Conservation (phyloP, 1,140 invertebrate species). For the Heliconius melpomene region DNA sequence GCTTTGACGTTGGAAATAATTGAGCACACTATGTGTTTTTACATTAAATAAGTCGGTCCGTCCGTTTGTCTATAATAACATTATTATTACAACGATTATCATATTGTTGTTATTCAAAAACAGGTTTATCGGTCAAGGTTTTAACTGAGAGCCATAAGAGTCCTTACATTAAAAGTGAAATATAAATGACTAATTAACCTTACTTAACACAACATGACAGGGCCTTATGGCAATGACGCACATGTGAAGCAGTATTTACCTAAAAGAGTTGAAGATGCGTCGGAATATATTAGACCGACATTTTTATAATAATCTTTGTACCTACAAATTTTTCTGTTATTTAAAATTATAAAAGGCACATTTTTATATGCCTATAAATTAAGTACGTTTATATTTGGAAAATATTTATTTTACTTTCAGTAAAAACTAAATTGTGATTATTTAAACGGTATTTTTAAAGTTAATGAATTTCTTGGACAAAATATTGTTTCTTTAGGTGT, state of each 20-base stretch:
- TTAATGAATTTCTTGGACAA: too few relatives aligned
- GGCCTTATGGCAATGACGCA: not conserved
- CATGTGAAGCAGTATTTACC: not conserved
- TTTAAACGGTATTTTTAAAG: too few relatives aligned
- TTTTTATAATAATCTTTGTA: too few relatives aligned
- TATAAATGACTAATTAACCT: conserved; percentile 11
- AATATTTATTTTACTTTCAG: too few relatives aligned
- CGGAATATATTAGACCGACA: too few relatives aligned
- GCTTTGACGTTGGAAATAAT: not conserved
- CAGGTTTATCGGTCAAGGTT: conserved; percentile 2
- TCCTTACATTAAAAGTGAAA: not conserved
- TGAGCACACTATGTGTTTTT: too few relatives aligned
- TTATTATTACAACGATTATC: not conserved
- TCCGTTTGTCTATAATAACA: not conserved
- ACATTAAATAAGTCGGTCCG: too few relatives aligned
- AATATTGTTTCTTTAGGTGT: too few relatives aligned
- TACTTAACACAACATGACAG: conserved; percentile 3
- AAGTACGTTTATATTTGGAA: too few relatives aligned
- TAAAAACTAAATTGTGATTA: too few relatives aligned
- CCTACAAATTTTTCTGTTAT: too few relatives aligned
- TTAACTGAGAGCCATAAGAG: not conserved
- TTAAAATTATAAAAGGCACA: not conserved
- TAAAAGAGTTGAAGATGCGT: not conserved
- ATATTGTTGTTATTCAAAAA: not conserved
- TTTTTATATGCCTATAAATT: not conserved